phyloP scores from a whole-genome alignment of 2,113 vertebrate species.

The Mastomys coucha region DNA sequence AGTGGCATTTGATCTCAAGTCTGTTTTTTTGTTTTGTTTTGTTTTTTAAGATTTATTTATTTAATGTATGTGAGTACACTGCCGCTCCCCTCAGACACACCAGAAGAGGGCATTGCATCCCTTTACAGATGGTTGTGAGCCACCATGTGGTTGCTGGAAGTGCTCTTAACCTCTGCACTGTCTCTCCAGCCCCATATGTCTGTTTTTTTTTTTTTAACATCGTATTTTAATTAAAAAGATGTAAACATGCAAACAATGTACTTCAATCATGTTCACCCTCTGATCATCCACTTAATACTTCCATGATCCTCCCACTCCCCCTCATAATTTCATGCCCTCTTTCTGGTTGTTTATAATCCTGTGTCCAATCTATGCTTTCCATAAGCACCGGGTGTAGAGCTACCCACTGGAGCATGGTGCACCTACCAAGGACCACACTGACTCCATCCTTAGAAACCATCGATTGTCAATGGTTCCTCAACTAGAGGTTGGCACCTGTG shows the following conservation, averaged over 20 bases:
- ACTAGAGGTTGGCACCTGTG: not conserved
- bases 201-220: not conserved
- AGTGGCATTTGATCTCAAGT: not conserved
- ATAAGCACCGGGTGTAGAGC: not conserved
- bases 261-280: not conserved
- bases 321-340: not conserved
- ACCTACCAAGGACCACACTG: not conserved
- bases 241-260: not conserved
- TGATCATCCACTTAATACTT: too few relatives aligned
- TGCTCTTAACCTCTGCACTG: too few relatives aligned
- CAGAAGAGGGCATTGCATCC: too few relatives aligned
- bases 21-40: too few relatives aligned
- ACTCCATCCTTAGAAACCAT: not conserved
- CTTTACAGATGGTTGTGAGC: too few relatives aligned
- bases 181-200: too few relatives aligned
- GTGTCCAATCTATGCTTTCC: not conserved
- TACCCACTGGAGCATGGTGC: not conserved
- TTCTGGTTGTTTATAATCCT: not conserved
- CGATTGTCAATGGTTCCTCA: not conserved
- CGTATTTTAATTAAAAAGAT: not conserved
- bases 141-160: too few relatives aligned
- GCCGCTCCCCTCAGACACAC: too few relatives aligned
- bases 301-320: rapidly evolving
- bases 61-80: too few relatives aligned
- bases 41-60: too few relatives aligned